phyloP scores from a whole-genome alignment of 1,140 invertebrate species.

The Atta cephalotes region DNA sequence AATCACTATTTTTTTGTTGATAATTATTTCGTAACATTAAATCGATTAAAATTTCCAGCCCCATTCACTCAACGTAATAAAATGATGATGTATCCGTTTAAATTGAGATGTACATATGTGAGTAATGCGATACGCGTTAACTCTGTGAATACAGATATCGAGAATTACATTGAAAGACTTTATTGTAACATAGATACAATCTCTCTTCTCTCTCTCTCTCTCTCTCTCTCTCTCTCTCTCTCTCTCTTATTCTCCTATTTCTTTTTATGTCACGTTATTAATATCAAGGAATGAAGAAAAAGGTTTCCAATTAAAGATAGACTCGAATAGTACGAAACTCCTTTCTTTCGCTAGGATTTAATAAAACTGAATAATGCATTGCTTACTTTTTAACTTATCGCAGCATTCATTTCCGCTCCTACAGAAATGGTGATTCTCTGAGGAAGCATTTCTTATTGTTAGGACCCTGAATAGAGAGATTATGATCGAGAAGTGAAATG shows the following conservation, averaged over 20 bases:
- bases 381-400: conserved; percentile 63
- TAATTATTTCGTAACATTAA: not conserved
- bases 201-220: not conserved
- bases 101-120: conserved; percentile 18
- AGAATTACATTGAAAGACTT: conserved; percentile 20
- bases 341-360: conserved; percentile 58
- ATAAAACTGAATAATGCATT: conserved; percentile 68
- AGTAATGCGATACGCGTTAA: not conserved
- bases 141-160: not conserved
- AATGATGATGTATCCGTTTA: not conserved
- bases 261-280: conserved; percentile 57
- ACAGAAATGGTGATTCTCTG: conserved; percentile 24
- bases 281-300: conserved; percentile 39
- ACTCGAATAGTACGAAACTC: conserved; percentile 51
- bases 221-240: not conserved
- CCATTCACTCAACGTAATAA: not conserved
- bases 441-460: conserved; percentile 61
- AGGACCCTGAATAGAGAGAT: conserved; percentile 55
- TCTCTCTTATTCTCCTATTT: conserved; percentile 3
- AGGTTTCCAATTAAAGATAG: conserved; percentile 57
- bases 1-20: not conserved
- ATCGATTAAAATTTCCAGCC: not conserved
- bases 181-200: not conserved
- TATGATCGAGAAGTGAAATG: conserved; percentile 40
- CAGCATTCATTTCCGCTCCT: conserved; percentile 53